Conservation (phyloP, 2,888 invertebrate genomes). For the Phragmatobia fuliginosa region DNA sequence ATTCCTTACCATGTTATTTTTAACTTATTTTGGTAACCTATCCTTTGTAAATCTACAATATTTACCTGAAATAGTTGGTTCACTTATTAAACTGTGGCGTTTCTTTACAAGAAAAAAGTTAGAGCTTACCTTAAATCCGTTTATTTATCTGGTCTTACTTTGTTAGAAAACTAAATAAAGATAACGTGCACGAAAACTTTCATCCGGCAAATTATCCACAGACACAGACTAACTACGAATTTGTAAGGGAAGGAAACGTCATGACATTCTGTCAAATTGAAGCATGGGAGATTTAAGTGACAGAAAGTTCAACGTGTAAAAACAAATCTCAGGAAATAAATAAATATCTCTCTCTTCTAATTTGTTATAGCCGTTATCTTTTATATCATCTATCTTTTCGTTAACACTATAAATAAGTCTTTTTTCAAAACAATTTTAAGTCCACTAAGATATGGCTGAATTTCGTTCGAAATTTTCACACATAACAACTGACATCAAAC, state of each 20-base stretch:
- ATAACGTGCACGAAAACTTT: conserved; percentile 17
- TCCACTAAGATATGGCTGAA: too few species aligned
- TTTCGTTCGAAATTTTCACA: too few species aligned
- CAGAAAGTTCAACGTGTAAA: not conserved
- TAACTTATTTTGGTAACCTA: conserved; percentile 13
- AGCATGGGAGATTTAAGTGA: not conserved
- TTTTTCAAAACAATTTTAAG: too few species aligned
- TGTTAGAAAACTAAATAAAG: not conserved
- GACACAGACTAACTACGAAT: not conserved
- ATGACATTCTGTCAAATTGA: conserved; percentile 12
- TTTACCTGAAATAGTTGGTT: conserved; percentile 10
- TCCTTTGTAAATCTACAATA: not conserved
- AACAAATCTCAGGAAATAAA: too few species aligned
- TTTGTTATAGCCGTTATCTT: too few species aligned
- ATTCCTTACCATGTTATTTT: conserved; percentile 6
- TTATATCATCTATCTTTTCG: too few species aligned
- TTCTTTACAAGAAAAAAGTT: not conserved
- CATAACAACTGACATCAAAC: too few species aligned
- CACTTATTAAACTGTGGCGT: not conserved
- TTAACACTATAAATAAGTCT: too few species aligned
- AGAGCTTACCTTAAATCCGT: not conserved
- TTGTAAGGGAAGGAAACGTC: not conserved
- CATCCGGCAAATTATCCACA: conserved; percentile 22
- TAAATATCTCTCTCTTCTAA: too few species aligned
- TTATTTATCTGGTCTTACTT: not conserved